Evolutionary conservation across 2,888 invertebrate species (phyloP).

Genomic region (Argyresthia albistria): DNA sequence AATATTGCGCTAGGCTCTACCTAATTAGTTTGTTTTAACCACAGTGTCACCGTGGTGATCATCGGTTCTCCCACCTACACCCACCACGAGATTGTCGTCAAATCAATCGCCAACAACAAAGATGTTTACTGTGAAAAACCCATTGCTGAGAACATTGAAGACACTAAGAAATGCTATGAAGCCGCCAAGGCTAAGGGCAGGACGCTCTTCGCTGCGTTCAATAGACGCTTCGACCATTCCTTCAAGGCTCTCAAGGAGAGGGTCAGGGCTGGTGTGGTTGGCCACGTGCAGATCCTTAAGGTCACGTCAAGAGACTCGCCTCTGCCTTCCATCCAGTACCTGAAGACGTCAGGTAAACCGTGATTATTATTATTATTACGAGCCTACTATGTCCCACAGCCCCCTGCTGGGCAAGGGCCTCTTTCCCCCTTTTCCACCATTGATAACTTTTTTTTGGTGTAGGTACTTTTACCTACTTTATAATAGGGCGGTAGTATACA

Average conservation of each 20-base stretch:
- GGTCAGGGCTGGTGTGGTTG: slow-evolving; percentile 71
- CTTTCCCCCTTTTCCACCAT: too few species aligned
- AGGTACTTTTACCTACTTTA: too few species aligned
- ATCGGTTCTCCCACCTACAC: slow-evolving; percentile 73
- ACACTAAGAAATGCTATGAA: slow-evolving; percentile 71
- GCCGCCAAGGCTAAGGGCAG: slow-evolving; percentile 66
- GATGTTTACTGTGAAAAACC: slow-evolving; percentile 81
- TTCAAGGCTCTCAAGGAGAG: slow-evolving; percentile 59
- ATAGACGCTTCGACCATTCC: slow-evolving; percentile 78
- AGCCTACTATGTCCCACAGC: too few species aligned
- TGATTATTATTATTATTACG: too few species aligned
- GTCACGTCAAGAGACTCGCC: slow-evolving; percentile 77
- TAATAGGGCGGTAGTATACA: too few species aligned
- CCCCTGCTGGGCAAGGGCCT: too few species aligned
- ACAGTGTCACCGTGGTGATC: slow-evolving; percentile 63
- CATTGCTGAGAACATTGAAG: slow-evolving; percentile 67
- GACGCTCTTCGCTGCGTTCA: slow-evolving; percentile 76
- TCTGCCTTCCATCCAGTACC: slow-evolving; percentile 73
- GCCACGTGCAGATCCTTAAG: slow-evolving; percentile 75
- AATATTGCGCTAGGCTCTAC: too few species aligned
- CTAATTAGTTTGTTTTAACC: not conserved
- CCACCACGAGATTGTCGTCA: slow-evolving; percentile 69
- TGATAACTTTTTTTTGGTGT: too few species aligned
- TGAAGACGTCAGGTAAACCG: slow-evolving; percentile 71
- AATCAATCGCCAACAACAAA: slow-evolving; percentile 68